A percentile compares a stretch with the other conserved stretches of the same genome.
Conservation (phyloP, 1,140 invertebrate species). For the Thrips palmi region DNA sequence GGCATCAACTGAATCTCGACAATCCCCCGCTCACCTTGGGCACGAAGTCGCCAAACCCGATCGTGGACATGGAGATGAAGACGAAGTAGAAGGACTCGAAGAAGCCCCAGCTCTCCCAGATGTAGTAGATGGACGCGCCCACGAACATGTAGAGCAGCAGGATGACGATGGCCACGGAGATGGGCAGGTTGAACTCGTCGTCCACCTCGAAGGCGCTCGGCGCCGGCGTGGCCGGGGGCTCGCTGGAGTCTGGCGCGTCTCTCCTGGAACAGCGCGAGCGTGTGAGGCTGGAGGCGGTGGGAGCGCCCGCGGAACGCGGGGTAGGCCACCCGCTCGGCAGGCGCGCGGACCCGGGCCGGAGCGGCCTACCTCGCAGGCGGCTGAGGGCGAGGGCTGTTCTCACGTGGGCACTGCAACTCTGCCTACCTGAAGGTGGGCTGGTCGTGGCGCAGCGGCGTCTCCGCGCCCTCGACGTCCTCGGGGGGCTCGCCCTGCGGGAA, state of each 20-base stretch:
- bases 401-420: too few relatives aligned
- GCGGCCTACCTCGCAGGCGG: too few relatives aligned
- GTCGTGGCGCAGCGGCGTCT: conserved; percentile 8
- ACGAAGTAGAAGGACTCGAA: conserved; percentile 88
- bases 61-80: conserved; percentile 87
- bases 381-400: too few relatives aligned
- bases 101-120: conserved; percentile 65
- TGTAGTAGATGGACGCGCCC: conserved; percentile 57
- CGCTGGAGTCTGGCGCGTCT: too few relatives aligned
- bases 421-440: too few relatives aligned
- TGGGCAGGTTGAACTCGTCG: conserved; percentile 84
- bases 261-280: background rate
- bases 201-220: conserved; percentile 54
- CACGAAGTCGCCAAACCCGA: conserved; percentile 77
- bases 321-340: too few relatives aligned
- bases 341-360: too few relatives aligned
- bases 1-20: too few relatives aligned
- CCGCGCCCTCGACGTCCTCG: conserved; percentile 13
- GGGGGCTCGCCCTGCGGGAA: conserved; percentile 33
- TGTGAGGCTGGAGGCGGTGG: conserved; percentile 7
- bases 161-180: conserved; percentile 65
- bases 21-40: conserved; percentile 48
- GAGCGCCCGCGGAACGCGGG: background rate
- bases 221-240: conserved; percentile 48
- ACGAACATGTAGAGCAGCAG: conserved; percentile 67